Conservation (phyloP, 2,888 invertebrate genomes). For the Erynnis tages region DNA sequence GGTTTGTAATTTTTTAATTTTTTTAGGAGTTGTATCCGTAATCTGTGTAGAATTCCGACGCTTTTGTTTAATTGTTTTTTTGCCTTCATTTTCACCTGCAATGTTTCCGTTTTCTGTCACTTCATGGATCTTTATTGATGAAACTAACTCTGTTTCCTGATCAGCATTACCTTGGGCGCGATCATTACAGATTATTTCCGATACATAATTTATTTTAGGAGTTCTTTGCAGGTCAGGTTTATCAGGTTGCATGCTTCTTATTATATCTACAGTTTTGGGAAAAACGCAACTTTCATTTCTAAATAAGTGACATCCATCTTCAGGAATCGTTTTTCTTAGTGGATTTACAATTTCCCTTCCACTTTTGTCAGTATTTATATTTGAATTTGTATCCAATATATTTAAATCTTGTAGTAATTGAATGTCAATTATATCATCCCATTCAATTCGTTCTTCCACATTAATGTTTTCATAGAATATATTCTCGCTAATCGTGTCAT, state of each 20-base stretch:
- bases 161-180: too few relatives aligned
- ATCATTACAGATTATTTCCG: too few relatives aligned
- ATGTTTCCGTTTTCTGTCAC: not conserved
- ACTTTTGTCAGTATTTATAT: not conserved
- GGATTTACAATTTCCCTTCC: not conserved
- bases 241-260: not conserved
- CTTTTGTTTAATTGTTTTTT: conserved; percentile 19
- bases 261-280: not conserved
- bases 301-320: not conserved
- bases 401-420: conserved; percentile 42
- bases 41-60: conserved; percentile 31
- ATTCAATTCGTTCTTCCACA: conserved; percentile 31
- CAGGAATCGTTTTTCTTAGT: not conserved
- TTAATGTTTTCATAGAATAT: not conserved
- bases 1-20: conserved; percentile 38
- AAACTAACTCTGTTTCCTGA: too few relatives aligned
- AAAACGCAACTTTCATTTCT: not conserved
- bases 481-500: not conserved
- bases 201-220: too few relatives aligned
- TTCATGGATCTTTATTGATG: not conserved
- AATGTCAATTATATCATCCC: conserved; percentile 61
- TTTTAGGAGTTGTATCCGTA: conserved; percentile 36
- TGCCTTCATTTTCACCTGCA: not conserved
- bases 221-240: too few relatives aligned
- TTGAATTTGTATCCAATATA: conserved; percentile 11